Evolutionary conservation across 2,888 invertebrate species (phyloP).

Genomic region (Troilus luridus): DNA sequence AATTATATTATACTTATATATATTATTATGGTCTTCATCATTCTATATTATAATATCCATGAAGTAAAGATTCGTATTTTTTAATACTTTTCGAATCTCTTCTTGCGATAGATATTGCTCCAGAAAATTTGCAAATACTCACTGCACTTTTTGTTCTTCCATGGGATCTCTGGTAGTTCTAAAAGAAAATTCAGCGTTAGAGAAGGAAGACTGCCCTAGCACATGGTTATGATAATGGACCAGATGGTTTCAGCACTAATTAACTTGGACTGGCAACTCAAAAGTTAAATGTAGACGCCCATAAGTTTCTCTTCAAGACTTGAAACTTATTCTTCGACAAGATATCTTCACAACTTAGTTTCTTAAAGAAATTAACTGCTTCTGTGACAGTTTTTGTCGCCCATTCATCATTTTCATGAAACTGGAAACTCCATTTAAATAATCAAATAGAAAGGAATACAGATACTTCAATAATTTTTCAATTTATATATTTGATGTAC

Average conservation of each 20-base stretch:
- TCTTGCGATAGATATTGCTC: too few relatives aligned
- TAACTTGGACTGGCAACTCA: background rate
- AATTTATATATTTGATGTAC: background rate
- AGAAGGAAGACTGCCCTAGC: background rate
- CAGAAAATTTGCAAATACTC: too few relatives aligned
- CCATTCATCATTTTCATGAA: background rate
- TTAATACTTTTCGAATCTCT: too few relatives aligned
- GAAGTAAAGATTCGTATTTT: too few relatives aligned
- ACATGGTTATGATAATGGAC: background rate
- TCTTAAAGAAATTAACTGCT: background rate
- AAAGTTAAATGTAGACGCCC: slow-evolving; percentile 29
- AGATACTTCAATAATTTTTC: background rate
- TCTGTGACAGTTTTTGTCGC: slow-evolving; percentile 18
- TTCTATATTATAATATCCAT: too few relatives aligned
- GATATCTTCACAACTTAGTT: slow-evolving; percentile 6
- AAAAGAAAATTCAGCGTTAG: background rate
- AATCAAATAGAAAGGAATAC: background rate
- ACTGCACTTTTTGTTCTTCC: too few relatives aligned
- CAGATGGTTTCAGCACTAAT: background rate
- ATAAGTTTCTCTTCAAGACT: slow-evolving; percentile 26
- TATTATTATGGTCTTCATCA: too few relatives aligned
- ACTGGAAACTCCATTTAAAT: background rate
- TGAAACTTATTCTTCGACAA: slow-evolving; percentile 24
- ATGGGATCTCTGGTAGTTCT: background rate
- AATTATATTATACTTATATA: too few relatives aligned